phyloP scores from a whole-genome alignment of 2,888 invertebrate genomes.

The Bhutanitis thaidina region DNA sequence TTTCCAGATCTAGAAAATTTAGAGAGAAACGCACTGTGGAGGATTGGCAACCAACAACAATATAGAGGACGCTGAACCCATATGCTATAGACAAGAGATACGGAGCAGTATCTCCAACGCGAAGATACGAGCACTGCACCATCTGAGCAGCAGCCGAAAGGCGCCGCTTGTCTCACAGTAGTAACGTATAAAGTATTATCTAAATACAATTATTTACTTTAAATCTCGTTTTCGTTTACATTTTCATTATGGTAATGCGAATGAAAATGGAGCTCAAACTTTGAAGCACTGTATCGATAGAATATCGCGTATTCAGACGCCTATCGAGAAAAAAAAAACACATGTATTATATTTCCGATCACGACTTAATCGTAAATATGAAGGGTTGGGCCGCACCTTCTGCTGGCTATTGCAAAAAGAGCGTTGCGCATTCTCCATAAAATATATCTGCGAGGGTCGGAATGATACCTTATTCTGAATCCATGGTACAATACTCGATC shows the following conservation, averaged over 20 bases:
- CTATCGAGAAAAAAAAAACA: conserved; percentile 68
- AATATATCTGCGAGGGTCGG: conserved; percentile 63
- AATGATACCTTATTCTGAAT: conserved; percentile 32
- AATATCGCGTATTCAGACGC: conserved; percentile 50
- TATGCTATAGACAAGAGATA: no score
- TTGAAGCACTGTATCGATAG: conserved; percentile 32
- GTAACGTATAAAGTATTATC: no score
- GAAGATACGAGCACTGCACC: no score
- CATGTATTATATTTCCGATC: conserved; percentile 75
- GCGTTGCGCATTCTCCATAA: conserved; percentile 72
- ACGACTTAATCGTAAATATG: conserved; percentile 79
- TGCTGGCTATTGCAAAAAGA: conserved; percentile 78
- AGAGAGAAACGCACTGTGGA: no score
- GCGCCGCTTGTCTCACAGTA: no score
- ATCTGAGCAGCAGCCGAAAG: no score
- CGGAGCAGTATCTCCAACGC: no score
- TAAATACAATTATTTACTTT: no score
- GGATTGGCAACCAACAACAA: no score
- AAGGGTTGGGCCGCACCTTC: conserved; percentile 76
- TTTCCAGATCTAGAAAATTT: no score
- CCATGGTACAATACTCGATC: conserved; percentile 5
- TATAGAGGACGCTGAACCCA: no score
- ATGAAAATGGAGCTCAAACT: conserved; percentile 10
- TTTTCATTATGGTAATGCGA: background rate
- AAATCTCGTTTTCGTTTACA: background rate